phyloP scores from a whole-genome alignment of 2,888 invertebrate species.

The Drosophila nr. medialis region DNA sequence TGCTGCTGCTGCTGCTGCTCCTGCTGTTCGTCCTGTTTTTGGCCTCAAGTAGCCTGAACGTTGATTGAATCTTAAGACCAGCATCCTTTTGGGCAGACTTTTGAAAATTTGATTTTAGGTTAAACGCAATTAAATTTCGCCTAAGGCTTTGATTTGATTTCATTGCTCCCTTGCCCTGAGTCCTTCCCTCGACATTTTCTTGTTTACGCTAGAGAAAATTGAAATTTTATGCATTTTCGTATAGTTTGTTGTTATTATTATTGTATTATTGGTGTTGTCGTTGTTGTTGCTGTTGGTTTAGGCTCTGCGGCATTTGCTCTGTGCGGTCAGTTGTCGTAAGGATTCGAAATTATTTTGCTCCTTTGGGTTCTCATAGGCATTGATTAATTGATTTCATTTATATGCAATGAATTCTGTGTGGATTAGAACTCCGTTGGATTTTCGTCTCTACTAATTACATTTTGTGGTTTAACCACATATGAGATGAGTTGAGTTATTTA shows the following conservation, averaged over 20 bases:
- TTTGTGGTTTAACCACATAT: slow-evolving; percentile 60
- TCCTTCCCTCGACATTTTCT: slow-evolving; percentile 18
- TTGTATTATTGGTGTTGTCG: slow-evolving; percentile 35
- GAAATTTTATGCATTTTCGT: slow-evolving; percentile 69
- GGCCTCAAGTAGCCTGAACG: slow-evolving; percentile 58
- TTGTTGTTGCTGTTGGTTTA: slow-evolving; percentile 29
- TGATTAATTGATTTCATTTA: slow-evolving; percentile 68
- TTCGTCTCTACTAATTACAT: slow-evolving; percentile 65
- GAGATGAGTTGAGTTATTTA: slow-evolving; percentile 4
- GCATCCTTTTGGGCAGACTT: slow-evolving; percentile 43
- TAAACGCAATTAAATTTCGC: slow-evolving; percentile 80
- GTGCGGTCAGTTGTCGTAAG: slow-evolving; percentile 66
- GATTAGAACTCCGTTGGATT: slow-evolving; percentile 30
- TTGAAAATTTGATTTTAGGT: slow-evolving; percentile 77
- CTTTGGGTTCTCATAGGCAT: slow-evolving; percentile 53
- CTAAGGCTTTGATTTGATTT: slow-evolving; percentile 72
- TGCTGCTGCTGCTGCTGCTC: slow-evolving; percentile 29
- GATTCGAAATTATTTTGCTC: slow-evolving; percentile 66
- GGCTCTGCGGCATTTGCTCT: slow-evolving; percentile 29
- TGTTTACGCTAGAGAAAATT: slow-evolving; percentile 73
- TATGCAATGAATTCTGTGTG: slow-evolving; percentile 17
- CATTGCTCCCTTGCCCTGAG: slow-evolving; percentile 5
- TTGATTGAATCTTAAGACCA: slow-evolving; percentile 75
- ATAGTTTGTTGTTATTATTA: slow-evolving; percentile 35
- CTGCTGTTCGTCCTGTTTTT: slow-evolving; percentile 25